These are phyloP conservation scores for Graphium colonna DNA, from an alignment of 2,888 invertebrate genomes.

Conservation along the genomic window DNA sequence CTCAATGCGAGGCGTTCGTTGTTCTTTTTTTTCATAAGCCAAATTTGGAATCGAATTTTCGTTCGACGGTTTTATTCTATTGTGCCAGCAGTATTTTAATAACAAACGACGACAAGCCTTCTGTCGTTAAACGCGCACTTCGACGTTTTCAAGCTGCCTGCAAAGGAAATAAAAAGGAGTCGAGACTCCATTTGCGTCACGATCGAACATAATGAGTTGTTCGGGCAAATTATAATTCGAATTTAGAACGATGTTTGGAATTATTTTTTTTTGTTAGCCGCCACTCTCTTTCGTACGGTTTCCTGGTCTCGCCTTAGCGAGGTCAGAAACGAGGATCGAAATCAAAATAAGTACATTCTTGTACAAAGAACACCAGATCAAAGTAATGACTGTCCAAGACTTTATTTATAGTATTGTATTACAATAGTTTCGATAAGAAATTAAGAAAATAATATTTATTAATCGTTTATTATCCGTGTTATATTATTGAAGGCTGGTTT, in stretches of 20 bases:
- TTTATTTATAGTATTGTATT: too few relatives aligned
- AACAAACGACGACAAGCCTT: too few relatives aligned
- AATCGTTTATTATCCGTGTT: too few relatives aligned
- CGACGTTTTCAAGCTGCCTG: background rate
- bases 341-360: background rate
- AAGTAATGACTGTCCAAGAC: too few relatives aligned
- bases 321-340: constrained; percentile 10
- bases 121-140: background rate
- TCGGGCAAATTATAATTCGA: background rate
- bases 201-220: background rate
- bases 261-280: constrained; percentile 8
- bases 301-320: constrained; percentile 7
- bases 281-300: constrained; percentile 18
- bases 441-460: too few relatives aligned
- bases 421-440: too few relatives aligned
- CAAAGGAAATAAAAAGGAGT: constrained; percentile 9
- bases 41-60: too few relatives aligned
- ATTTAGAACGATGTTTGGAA: background rate
- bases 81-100: too few relatives aligned
- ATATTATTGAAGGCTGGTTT: too few relatives aligned
- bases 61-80: background rate
- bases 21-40: constrained; percentile 29
- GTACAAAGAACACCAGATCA: background rate
- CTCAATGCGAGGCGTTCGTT: constrained; percentile 28
- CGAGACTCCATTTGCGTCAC: constrained; percentile 3